Evolutionary conservation across 2,888 invertebrate genomes (phyloP), one percentile per base, ranked within the genome.

Genomic region (Antitype chi): DNA sequence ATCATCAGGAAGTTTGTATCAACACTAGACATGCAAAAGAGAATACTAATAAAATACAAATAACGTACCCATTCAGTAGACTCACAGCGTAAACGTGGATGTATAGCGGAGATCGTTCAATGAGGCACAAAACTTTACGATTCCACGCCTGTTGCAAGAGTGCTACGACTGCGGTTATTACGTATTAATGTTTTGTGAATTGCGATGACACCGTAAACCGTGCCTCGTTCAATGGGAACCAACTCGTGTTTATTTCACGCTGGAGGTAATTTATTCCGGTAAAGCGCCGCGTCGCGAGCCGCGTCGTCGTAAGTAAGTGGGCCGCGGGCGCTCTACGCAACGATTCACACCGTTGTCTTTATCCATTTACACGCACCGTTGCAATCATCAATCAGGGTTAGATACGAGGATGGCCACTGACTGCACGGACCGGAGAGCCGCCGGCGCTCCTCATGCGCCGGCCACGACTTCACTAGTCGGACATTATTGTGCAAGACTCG

Each of bases 401-500:
- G 77, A 80, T 82, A 81, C 82, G 76, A 79, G 72, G 85, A 76
- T 75, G 72, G 75, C 70, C 84, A 85, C 80, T 80, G 76, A 74
- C 59, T 80, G 83, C 80, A 78, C 80, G 74, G 74, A n/a, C 78
- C 74, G 70, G 81, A 81, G 75, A 72, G 80, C 80, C 81, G 80
- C 80, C 82, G 85, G 88, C 86, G 85, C 87, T 84, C 88, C 90
- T 87, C 89, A 87, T 85, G 89, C 89, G 88, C 89, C 87, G 89
- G 90, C 89, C 83, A 84, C 86, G 85, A 87, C 89, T 90, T 90
- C 92, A 94, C 94, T 94, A 91, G 88, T 89, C 89, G 87, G 84
- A 91, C 93, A 96, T 96, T 95, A 95, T 91, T 95, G 96, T 94
- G 95, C 96, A 94, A 91, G 94, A 90, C 94, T 91, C 94, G 95